phyloP scores from a whole-genome alignment of 2,797 vertebrate species.

The Syndactyla subalaris region DNA sequence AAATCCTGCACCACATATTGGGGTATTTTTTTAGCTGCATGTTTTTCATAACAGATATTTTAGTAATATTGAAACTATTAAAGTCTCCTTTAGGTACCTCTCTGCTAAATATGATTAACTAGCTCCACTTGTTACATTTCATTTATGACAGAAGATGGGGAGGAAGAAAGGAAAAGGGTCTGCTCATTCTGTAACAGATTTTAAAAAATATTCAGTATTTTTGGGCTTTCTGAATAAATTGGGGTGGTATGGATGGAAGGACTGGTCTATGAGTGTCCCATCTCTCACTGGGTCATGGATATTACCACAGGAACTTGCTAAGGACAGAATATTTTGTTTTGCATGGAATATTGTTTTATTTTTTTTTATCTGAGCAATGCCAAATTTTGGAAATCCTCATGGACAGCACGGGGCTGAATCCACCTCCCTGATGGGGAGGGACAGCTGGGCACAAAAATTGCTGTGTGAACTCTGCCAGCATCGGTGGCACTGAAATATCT shows the following conservation, averaged over 20 bases:
- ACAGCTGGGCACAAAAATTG: background rate
- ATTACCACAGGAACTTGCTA: rapidly evolving
- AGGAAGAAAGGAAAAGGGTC: background rate
- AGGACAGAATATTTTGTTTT: background rate
- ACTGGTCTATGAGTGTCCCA: background rate
- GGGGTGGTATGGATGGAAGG: background rate
- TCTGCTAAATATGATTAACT: background rate
- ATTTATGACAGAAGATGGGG: background rate
- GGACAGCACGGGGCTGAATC: background rate
- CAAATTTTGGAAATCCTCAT: rapidly evolving
- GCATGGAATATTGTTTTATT: rapidly evolving
- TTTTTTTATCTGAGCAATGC: background rate
- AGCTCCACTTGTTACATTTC: background rate
- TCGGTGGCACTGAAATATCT: background rate
- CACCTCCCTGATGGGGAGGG: background rate
- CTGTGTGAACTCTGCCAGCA: background rate
- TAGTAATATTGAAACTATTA: background rate
- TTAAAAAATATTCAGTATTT: background rate
- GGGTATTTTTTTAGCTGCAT: background rate
- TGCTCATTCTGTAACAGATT: background rate
- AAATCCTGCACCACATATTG: background rate
- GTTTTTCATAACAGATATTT: background rate
- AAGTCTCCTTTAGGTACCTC: background rate
- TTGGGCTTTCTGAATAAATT: background rate
- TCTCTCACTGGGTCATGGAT: background rate